phyloP scores from a whole-genome alignment of 2,797 vertebrate genomes.

The Acanthurus lineatus region DNA sequence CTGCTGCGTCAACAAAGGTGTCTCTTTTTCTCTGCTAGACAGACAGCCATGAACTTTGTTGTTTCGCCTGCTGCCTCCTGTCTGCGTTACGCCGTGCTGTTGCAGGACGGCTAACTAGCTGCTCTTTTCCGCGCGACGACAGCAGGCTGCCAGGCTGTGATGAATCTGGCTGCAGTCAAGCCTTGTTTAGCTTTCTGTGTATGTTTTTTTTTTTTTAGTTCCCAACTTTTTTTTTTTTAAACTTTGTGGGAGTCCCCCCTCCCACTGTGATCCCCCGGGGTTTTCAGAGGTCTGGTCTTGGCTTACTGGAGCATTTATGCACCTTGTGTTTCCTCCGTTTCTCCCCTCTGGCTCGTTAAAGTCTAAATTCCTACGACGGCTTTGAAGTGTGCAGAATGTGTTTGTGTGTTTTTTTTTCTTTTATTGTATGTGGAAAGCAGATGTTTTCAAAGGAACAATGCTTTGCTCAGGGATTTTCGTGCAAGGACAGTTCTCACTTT shows the following conservation, averaged over 20 bases:
- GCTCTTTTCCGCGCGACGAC: constrained; percentile 18
- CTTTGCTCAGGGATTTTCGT: constrained; percentile 48
- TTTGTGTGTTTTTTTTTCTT: constrained; percentile 53
- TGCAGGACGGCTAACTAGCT: constrained; percentile 50
- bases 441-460: constrained; percentile 67
- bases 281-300: constrained; percentile 67
- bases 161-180: constrained; percentile 35
- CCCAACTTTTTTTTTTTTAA: background rate
- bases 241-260: constrained; percentile 45
- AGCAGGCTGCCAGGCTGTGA: constrained; percentile 36
- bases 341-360: constrained; percentile 79
- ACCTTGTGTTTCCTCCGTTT: constrained; percentile 73
- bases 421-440: constrained; percentile 70
- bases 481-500: background rate
- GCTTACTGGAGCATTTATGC: constrained; percentile 67
- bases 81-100: constrained; percentile 41
- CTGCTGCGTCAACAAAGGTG: constrained; percentile 43
- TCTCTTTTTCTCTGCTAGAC: constrained; percentile 47
- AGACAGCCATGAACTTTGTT: constrained; percentile 51
- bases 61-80: constrained; percentile 44
- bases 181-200: constrained; percentile 28
- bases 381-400: constrained; percentile 79
- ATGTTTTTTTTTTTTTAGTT: background rate
- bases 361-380: constrained; percentile 74
- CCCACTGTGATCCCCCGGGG: constrained; percentile 65